phyloP scores from a whole-genome alignment of 1,140 invertebrate species.

The Hormaphis cornu region DNA sequence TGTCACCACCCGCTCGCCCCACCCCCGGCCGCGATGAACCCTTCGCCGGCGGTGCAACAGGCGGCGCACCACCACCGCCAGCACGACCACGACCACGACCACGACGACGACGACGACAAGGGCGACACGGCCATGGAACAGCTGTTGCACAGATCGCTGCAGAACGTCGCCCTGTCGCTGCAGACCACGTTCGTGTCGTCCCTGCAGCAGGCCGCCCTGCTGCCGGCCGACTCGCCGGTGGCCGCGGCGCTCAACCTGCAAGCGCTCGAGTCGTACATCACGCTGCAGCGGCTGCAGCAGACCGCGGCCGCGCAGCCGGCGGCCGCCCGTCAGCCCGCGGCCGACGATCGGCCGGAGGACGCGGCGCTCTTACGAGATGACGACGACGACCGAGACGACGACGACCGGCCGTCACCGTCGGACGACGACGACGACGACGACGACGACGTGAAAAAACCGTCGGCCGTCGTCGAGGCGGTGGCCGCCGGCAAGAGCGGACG shows the following conservation, averaged over 20 bases:
- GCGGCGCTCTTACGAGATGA: constrained; percentile 39
- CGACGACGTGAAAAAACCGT: too few species aligned
- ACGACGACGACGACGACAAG: background rate
- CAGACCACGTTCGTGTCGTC: constrained; percentile 66
- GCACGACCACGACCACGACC: background rate
- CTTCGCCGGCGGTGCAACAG: background rate
- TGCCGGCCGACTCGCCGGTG: constrained; percentile 65
- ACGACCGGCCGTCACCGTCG: background rate
- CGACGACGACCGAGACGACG: background rate
- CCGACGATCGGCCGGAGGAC: constrained; percentile 43
- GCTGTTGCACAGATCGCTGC: constrained; percentile 46
- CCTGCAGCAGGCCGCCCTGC: constrained; percentile 60
- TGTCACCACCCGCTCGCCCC: background rate
- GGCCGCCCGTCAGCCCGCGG: constrained; percentile 39
- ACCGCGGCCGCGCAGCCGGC: constrained; percentile 40
- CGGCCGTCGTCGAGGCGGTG: background rate
- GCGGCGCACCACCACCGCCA: background rate
- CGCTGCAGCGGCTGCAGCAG: constrained; percentile 56
- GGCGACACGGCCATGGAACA: constrained; percentile 30
- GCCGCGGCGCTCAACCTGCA: constrained; percentile 69
- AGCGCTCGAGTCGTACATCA: constrained; percentile 71
- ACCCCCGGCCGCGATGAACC: background rate
- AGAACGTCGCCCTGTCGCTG: constrained; percentile 60
- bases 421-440: background rate
- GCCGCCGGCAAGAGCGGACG: background rate